Percentiles rank a stretch among this genome's conserved stretches.
phyloP scores from a whole-genome alignment of 2,888 invertebrate genomes.

The Amblyteles armatorius region DNA sequence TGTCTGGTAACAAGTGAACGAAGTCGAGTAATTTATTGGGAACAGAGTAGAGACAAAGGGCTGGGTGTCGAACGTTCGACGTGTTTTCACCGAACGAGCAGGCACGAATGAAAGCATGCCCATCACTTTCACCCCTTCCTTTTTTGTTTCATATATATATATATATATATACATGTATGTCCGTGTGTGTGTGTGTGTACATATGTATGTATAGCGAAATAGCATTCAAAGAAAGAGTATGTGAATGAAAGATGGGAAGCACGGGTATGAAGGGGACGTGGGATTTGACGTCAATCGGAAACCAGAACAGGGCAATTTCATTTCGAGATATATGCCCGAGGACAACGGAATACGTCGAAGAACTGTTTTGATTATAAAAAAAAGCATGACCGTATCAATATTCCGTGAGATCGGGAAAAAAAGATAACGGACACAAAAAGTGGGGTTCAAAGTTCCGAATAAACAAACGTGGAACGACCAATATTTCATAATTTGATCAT shows the following conservation, averaged over 20 bases:
- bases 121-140: constrained; percentile 23
- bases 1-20: neutral
- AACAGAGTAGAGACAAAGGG: constrained; percentile 73
- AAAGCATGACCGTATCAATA: neutral
- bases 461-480: neutral
- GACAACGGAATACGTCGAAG: constrained; percentile 3
- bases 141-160: neutral
- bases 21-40: constrained; percentile 76
- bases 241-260: constrained; percentile 29
- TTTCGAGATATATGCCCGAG: constrained; percentile 17
- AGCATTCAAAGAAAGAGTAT: neutral
- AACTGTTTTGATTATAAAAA: neutral
- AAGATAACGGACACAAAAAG: neutral
- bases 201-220: neutral
- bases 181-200: neutral
- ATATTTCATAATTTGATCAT: neutral
- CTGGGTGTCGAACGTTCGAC: constrained; percentile 63
- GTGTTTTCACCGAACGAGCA: constrained; percentile 64
- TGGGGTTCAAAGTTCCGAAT: neutral
- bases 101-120: constrained; percentile 41
- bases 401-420: neutral
- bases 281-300: constrained; percentile 53
- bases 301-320: constrained; percentile 42
- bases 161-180: neutral
- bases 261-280: constrained; percentile 10